A percentile compares a stretch with the other conserved stretches of the same genome.
phyloP scores from a whole-genome alignment of 2,888 invertebrate genomes.

The Tipula confusa region DNA sequence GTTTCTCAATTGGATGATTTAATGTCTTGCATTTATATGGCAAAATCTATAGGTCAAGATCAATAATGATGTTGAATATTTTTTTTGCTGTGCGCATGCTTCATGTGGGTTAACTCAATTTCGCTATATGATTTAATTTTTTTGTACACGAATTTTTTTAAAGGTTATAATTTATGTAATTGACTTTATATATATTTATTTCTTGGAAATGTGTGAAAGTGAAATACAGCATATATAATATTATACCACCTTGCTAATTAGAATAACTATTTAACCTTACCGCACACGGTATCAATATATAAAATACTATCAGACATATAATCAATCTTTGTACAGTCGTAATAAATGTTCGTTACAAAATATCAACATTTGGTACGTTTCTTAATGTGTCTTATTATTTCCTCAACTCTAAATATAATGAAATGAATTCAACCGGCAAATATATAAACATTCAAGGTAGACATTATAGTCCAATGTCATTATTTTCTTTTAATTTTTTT shows the following conservation, averaged over 20 bases:
- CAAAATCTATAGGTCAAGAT: conserved; percentile 6
- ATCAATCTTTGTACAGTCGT: neutral
- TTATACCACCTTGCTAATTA: neutral
- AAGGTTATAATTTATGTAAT: neutral
- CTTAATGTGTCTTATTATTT: neutral
- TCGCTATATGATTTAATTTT: neutral
- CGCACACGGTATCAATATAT: neutral
- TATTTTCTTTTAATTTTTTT: neutral
- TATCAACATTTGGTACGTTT: neutral
- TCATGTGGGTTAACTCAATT: neutral
- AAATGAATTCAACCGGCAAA: conserved; percentile 25
- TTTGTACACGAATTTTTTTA: neutral
- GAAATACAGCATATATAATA: neutral
- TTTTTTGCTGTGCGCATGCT: neutral
- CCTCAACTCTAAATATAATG: conserved; percentile 6
- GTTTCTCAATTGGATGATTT: neutral
- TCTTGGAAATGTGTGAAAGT: neutral
- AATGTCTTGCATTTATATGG: neutral
- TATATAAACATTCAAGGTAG: neutral
- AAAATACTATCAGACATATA: neutral
- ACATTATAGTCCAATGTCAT: neutral
- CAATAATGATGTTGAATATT: neutral
- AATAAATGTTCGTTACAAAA: neutral
- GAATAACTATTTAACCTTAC: neutral
- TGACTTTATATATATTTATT: neutral